Conservation (phyloP, 2,113 vertebrate species). For the Eublepharis macularius region DNA sequence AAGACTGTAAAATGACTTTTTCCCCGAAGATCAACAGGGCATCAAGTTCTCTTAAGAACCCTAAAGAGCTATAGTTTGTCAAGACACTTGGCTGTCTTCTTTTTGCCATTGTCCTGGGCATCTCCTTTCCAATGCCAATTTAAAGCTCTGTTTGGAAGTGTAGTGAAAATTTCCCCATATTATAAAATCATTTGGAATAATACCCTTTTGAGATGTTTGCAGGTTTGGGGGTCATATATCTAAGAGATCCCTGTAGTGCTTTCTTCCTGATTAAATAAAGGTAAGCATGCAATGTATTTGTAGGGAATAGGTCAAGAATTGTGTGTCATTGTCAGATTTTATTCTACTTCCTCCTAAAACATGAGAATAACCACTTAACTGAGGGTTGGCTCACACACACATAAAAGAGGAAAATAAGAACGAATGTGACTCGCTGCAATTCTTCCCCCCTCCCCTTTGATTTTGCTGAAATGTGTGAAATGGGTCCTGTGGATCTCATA, state of each 20-base stretch:
- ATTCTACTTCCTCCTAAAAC: not conserved
- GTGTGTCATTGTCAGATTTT: not conserved
- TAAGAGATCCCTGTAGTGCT: not conserved
- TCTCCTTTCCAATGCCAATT: not conserved
- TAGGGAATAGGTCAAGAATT: not conserved
- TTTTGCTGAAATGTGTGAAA: not conserved
- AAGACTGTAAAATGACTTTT: not conserved
- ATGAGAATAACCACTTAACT: not conserved
- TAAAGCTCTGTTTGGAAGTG: not conserved
- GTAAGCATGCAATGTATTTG: not conserved
- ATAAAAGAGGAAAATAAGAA: not conserved
- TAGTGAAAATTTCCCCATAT: not conserved
- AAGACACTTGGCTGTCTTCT: not conserved
- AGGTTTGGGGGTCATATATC: not conserved
- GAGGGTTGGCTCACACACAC: not conserved
- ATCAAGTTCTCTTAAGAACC: not conserved
- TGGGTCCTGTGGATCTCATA: not conserved
- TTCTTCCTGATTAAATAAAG: not conserved
- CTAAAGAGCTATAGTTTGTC: not conserved
- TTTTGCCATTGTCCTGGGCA: not conserved
- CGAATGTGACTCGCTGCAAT: not conserved
- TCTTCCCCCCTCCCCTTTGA: not conserved
- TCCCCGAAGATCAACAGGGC: not conserved
- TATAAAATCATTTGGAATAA: not conserved
- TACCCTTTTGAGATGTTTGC: not conserved